Evolutionary conservation across 2,888 invertebrate species (phyloP), one percentile per base, ranked within the genome.

Genomic region (Hirudinaria manillensis): DNA sequence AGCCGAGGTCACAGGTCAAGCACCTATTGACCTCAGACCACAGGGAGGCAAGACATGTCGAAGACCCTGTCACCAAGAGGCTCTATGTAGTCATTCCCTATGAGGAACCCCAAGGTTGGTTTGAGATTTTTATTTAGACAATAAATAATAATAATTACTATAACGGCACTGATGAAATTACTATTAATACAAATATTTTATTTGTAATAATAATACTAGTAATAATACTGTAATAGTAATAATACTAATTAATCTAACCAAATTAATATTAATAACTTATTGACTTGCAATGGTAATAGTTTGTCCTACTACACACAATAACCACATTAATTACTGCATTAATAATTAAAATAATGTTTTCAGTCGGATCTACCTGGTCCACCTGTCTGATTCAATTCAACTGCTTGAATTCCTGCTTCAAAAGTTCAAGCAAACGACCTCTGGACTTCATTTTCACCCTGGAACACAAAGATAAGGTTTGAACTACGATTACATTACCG

Each of bases 371-470:
- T 0, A 86, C 88, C 36, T 87, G 87, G 81, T 88, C 89, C 0
- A 87, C 88, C 0, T 89, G 90, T 81, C 88, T 90, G 2, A 92
- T 89, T 83, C 87, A 88, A 81, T 92, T 92, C 82, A 88, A 89
- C 74, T 93, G 93, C 85, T 90, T 91, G 83, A 91, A 90, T 78
- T 90, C 90, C n/a, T 93, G 93, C 83, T 87, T 88, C 0, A 89
- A 89, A 0, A 92, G 92, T 0, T 91, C 92, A 86, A 92, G 92
- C 81, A 83, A 92, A 0, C 87, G 91, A 4, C 88, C 90, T 0
- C 89, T 91, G 0, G 89, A 90, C 71, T 86, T 84, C 77, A 82
- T 84, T 76, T 82, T 83, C 80, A 83, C 83, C 1, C 76, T 84
- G 65, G 84, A 84, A 78, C 80, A 81, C 77, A 83, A 83, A 27